Conservation (phyloP, 1,140 invertebrate species). For the Apis florea region DNA sequence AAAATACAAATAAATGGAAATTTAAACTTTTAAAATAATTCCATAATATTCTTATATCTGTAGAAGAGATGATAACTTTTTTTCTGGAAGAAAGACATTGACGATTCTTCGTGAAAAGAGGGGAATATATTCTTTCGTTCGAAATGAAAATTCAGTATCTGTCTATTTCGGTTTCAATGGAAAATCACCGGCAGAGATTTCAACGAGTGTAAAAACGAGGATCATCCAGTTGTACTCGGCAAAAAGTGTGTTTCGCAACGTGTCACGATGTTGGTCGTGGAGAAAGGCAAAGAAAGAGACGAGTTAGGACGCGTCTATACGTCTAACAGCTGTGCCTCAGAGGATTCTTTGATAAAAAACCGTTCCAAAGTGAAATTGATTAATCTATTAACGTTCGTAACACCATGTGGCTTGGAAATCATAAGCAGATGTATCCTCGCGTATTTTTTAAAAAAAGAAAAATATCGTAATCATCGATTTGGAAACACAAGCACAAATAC, state of each 20-base stretch:
- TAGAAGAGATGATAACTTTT: too few species aligned
- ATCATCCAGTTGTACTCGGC: neutral
- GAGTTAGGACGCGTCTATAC: neutral
- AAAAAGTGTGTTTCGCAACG: conserved; percentile 1
- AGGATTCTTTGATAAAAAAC: neutral
- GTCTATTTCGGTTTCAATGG: neutral
- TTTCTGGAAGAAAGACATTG: neutral
- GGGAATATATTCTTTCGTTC: neutral
- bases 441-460: too few species aligned
- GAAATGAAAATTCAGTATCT: neutral
- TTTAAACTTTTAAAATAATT: too few species aligned
- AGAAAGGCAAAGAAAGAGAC: conserved; percentile 17
- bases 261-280: neutral
- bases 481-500: too few species aligned
- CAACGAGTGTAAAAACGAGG: conserved; percentile 1
- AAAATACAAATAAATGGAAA: too few species aligned
- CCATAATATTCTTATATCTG: too few species aligned
- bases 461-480: neutral
- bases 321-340: neutral
- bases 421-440: neutral
- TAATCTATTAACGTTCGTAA: neutral
- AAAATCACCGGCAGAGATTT: neutral
- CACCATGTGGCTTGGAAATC: neutral
- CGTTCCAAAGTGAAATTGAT: neutral
- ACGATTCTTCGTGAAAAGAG: neutral